A percentile compares a stretch with the other conserved stretches of the same genome.
Evolutionary conservation across 1,140 invertebrate genomes (phyloP).

Genomic region (Heliothis virescens): DNA sequence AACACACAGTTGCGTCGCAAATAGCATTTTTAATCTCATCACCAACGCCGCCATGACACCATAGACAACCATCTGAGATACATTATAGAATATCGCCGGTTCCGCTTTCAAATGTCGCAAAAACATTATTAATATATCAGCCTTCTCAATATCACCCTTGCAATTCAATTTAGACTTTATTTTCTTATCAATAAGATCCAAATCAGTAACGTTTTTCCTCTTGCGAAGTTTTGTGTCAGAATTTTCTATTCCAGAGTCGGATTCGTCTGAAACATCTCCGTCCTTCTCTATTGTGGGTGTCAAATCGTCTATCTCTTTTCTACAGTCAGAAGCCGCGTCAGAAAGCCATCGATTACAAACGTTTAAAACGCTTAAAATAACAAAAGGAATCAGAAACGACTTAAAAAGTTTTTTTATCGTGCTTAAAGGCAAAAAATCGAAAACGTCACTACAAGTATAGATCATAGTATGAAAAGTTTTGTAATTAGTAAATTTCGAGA

Average conservation of each 20-base stretch:
- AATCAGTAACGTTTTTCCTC: conserved; percentile 48
- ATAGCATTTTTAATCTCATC: conserved; percentile 94
- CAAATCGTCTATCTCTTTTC: conserved; percentile 49
- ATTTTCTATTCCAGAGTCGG: conserved; percentile 56
- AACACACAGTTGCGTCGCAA: conserved; percentile 93
- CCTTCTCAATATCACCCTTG: background rate
- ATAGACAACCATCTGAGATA: conserved; percentile 90
- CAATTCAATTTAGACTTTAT: conserved; percentile 46
- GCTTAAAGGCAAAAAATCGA: conserved; percentile 91
- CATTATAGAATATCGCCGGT: conserved; percentile 90
- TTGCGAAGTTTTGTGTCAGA: conserved; percentile 49
- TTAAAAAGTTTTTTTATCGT: conserved; percentile 84
- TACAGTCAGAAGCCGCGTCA: conserved; percentile 54
- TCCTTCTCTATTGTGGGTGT: conserved; percentile 63
- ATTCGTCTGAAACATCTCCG: conserved; percentile 42
- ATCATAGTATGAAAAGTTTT: conserved; percentile 93
- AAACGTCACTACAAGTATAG: conserved; percentile 94
- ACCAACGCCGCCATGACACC: conserved; percentile 91
- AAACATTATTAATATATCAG: conserved; percentile 58
- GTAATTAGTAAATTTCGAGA: conserved; percentile 91
- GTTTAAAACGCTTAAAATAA: conserved; percentile 81
- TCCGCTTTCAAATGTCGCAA: conserved; percentile 79
- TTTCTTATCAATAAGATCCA: conserved; percentile 57
- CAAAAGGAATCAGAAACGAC: conserved; percentile 88
- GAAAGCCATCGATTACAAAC: conserved; percentile 78